These are phyloP conservation scores for Trichonephila clavipes DNA, from an alignment of 1,140 invertebrate species.

Conservation along the genomic window DNA sequence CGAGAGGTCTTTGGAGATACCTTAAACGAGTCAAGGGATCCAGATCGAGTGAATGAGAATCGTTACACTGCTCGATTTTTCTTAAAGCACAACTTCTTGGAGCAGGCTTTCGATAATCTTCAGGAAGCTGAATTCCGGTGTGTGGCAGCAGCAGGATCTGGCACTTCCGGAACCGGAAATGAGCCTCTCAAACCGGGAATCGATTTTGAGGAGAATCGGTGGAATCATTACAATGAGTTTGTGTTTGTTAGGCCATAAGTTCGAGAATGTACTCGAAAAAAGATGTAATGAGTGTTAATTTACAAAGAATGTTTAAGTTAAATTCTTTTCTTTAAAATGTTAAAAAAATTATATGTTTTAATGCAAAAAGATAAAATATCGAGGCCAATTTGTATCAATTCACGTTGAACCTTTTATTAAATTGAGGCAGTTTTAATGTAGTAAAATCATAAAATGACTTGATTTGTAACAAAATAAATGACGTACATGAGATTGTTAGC, in stretches of 20 bases:
- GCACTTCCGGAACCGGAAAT: constrained; percentile 88
- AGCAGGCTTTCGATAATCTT: constrained; percentile 98
- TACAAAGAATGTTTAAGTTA: neutral
- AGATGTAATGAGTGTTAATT: neutral
- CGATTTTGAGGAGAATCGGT: constrained; percentile 97
- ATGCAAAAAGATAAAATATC: neutral
- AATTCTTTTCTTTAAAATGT: neutral
- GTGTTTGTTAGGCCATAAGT: constrained; percentile 87
- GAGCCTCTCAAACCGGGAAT: constrained; percentile 94
- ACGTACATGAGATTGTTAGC: no score
- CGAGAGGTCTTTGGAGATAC: constrained; percentile 97
- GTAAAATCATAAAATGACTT: no score
- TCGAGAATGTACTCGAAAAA: neutral
- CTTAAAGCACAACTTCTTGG: constrained; percentile 98
- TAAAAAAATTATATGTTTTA: neutral
- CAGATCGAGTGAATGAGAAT: constrained; percentile 94
- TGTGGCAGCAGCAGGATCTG: constrained; percentile 90
- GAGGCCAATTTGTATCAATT: neutral
- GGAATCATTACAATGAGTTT: constrained; percentile 99
- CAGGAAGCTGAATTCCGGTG: constrained; percentile 93
- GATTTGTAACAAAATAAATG: no score
- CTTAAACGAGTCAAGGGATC: constrained; percentile 98
- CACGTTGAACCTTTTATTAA: neutral
- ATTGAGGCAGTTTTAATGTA: neutral
- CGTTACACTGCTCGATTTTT: constrained; percentile 99